Evolutionary conservation across 1,140 invertebrate species (phyloP), one percentile per base, ranked within the genome.

Genomic region (Ceratitis capitata): DNA sequence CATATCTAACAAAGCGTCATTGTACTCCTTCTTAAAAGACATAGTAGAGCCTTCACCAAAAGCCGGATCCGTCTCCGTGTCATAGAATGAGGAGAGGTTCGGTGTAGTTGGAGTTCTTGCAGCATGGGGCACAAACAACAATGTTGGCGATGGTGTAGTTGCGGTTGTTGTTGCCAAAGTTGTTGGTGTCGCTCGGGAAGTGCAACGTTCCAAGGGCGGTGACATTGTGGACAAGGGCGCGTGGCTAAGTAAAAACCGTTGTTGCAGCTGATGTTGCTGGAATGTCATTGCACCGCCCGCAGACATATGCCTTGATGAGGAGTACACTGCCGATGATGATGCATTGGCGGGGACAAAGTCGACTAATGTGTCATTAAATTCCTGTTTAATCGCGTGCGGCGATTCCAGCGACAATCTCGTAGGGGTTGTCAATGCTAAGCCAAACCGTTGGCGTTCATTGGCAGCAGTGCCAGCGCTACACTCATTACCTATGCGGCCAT

Each of bases 1-100:
- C 4, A 86, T 86, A 85, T 93, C 91, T 35, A 89, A 88, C 39
- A 92, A 87, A 49, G 92, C 89, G n/a, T 92, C 87, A 84, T 86
- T 88, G 82, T 91, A 89, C 35, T 91, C 90, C 86, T 90, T 91
- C 85, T 91, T 91, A 35, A 91, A 89, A 49, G 87, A 91, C 51
- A 85, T 92, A 19, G n/a, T 42, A 61, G 89, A 87, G 42, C 87
- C 87, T 39, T 91, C 90, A 78, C 90, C 91, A 86, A 89, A 91
- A 45, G 88, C 88, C 85, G 56, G 2, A 86, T 69, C 10, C 47
- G 45, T 32, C 9, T 91, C 90, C 35, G 87, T 87, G 47, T 90
- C 89, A 74, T 89, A 91, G 86, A 91, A 91, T 7, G 89, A 86
- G 53, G 88, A 89, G 51, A 91, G 29, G 1, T 86, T 84, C 12